Evolutionary conservation across 2,797 vertebrate species (phyloP).

Genomic region (Enteromius trimaculatus): DNA sequence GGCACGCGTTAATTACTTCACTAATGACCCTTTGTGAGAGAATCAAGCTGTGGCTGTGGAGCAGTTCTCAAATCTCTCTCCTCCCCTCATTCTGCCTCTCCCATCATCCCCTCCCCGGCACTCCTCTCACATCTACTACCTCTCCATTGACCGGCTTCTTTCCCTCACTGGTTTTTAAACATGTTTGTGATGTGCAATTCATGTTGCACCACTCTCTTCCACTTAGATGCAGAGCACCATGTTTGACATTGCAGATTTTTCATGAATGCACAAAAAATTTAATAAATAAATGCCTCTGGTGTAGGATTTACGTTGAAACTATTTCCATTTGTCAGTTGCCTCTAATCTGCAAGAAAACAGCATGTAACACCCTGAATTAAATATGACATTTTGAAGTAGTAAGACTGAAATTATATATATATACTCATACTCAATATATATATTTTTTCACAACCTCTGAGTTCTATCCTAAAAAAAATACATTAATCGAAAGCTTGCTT

Average conservation of each 20-base stretch:
- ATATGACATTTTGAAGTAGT: neutral
- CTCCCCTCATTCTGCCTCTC: neutral
- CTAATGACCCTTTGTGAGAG: slow-evolving; percentile 79
- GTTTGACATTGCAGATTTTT: neutral
- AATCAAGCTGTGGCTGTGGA: slow-evolving; percentile 61
- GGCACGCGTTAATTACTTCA: slow-evolving; percentile 78
- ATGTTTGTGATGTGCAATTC: neutral
- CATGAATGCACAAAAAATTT: neutral
- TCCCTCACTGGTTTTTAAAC: neutral
- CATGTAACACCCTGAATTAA: neutral
- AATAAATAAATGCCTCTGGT: neutral
- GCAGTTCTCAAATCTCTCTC: slow-evolving; percentile 37
- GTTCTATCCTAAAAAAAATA: too few species aligned
- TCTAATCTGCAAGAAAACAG: neutral
- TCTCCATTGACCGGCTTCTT: slow-evolving; percentile 38
- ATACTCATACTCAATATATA: too few species aligned
- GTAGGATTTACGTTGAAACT: neutral
- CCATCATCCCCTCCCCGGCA: slow-evolving; percentile 20
- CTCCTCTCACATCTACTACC: slow-evolving; percentile 13
- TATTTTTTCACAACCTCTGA: too few species aligned
- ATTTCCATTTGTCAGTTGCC: neutral
- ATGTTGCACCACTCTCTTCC: neutral
- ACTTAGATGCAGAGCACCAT: neutral
- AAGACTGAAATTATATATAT: neutral
- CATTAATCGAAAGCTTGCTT: too few species aligned